phyloP scores from a whole-genome alignment of 2,797 vertebrate species.

The Tokudaia tokunoshimensis region DNA sequence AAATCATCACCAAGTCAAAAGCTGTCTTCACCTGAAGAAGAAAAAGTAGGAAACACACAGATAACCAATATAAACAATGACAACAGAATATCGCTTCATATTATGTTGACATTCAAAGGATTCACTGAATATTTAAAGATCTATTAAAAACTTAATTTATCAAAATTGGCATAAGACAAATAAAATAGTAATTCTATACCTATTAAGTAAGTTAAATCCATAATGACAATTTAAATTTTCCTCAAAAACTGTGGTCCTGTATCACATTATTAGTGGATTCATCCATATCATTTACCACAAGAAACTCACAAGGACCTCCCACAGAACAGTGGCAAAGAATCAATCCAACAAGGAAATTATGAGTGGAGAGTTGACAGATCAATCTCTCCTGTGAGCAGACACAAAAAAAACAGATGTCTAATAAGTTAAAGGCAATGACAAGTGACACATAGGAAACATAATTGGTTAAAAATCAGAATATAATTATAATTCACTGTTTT shows the following conservation, averaged over 20 bases:
- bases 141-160: not conserved
- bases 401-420: not conserved
- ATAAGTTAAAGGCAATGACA: not conserved
- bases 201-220: not conserved
- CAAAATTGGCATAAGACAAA: constrained; percentile 35
- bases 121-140: constrained; percentile 11
- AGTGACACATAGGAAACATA: not conserved
- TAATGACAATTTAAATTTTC: not conserved
- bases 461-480: not conserved
- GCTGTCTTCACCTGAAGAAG: not conserved
- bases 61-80: not conserved
- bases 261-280: not conserved
- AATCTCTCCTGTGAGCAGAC: not conserved
- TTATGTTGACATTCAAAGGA: not conserved
- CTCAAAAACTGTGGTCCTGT: not conserved
- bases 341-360: not conserved
- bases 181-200: not conserved
- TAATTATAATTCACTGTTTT: not conserved
- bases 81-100: not conserved
- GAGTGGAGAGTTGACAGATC: not conserved
- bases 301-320: constrained; percentile 9
- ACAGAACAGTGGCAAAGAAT: constrained; percentile 8
- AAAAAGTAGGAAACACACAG: not conserved
- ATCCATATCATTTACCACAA: not conserved
- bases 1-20: not conserved